Percentiles rank a stretch among this genome's conserved stretches.
Conservation (phyloP, 2,888 invertebrate genomes). For the Synergus itoensis region DNA sequence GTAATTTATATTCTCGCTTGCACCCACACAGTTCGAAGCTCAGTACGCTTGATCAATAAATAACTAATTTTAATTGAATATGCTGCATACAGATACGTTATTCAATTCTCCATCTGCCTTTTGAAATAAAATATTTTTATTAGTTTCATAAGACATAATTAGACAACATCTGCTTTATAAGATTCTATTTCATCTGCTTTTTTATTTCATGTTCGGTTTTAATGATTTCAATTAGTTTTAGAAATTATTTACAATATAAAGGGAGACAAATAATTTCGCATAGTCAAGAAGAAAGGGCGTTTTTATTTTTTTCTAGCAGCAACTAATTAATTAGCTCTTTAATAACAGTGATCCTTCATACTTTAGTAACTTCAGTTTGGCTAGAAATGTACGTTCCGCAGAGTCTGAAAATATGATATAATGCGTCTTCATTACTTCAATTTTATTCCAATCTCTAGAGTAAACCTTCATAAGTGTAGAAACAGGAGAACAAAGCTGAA, state of each 20-base stretch:
- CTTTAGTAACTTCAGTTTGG: background rate
- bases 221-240: background rate
- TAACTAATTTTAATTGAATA: conserved; percentile 36
- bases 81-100: conserved; percentile 13
- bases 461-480: background rate
- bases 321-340: background rate
- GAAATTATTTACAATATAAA: no score
- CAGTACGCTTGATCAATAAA: conserved; percentile 11
- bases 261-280: no score
- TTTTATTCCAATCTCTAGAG: conserved; percentile 29
- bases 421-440: conserved; percentile 26
- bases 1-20: conserved; percentile 31
- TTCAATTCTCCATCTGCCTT: background rate
- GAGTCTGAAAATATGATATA: conserved; percentile 17
- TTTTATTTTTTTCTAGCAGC: no score
- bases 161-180: background rate
- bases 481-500: conserved; percentile 3
- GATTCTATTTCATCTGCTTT: no score
- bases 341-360: background rate
- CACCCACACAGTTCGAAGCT: conserved; percentile 11
- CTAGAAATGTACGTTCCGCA: background rate
- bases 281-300: no score
- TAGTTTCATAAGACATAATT: background rate
- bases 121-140: background rate
- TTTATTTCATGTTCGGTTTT: background rate